Evolutionary conservation across 1,140 invertebrate genomes (phyloP), one percentile per base, ranked within the genome.

Genomic region (Heliconius congener): DNA sequence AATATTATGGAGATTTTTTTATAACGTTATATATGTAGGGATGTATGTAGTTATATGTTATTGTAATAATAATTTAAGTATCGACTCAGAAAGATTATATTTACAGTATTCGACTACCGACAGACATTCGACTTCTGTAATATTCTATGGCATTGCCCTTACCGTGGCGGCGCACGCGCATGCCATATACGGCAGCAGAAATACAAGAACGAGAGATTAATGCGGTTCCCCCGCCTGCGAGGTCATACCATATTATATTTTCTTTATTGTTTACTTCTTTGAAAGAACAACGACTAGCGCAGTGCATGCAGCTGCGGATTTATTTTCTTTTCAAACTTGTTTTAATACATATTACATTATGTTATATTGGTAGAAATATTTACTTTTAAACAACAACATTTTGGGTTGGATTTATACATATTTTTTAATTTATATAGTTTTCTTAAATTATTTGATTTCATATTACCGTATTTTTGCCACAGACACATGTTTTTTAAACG

Each of bases 191-290:
- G 91, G 92, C 81, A 86, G 83, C 86, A 88, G 86, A 91, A 90
- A 87, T 91, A 93, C 91, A 90, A 93, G 90, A 93, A 89, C 91
- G 78, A 86, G 91, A 92, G 88, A 90, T 90, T 90, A 91, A 92
- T 91, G 85, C 87, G 83, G 84, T 83, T 83, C 86, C 84, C 83
- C 83, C 85, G 83, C 83, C 85, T 57, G 75, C 88, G 88, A 92
- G 89, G 90, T 84, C 88, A 85, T 77, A 78, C 79, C 86, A 81
- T 87, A 90, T 88, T 88, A 86, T 90, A 84, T 90, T 89, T 89
- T 88, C 86, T 87, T 90, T 88, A 89, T 87, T 90, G 86, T 88
- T 86, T 85, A 88, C 84, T 88, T 89, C 84, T 85, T 84, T 83
- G 52, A 79, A 81, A 84, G 82, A 83, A 83, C 75, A 73, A 74